These are phyloP conservation scores for Peromyscus polionotus DNA, from an alignment of 2,113 vertebrate genomes.

Conservation along the genomic window DNA sequence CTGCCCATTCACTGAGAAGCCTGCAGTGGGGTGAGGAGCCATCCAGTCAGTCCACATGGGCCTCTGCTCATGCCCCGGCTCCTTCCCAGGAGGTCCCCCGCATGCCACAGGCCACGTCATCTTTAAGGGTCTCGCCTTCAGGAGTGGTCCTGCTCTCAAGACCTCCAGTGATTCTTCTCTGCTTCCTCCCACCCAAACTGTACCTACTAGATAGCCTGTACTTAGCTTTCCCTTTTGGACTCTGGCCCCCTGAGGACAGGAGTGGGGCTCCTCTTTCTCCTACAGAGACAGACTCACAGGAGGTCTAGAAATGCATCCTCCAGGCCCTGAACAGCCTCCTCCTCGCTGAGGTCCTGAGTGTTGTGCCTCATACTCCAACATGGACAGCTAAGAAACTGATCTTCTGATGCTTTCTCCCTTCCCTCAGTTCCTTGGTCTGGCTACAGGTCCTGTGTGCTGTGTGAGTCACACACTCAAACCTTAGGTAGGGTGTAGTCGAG, in stretches of 20 bases:
- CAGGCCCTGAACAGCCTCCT: background rate
- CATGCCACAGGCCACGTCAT: accelerated
- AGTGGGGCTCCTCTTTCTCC: background rate
- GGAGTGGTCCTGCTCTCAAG: background rate
- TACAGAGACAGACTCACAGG: background rate
- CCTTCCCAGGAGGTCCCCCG: too few species aligned
- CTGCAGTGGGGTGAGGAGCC: slow-evolving; percentile 74
- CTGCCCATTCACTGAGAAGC: slow-evolving; percentile 92
- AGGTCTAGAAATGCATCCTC: background rate
- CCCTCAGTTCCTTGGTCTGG: background rate
- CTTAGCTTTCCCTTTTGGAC: background rate
- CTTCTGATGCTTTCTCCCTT: background rate
- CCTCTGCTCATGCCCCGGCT: background rate
- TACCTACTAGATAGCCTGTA: background rate
- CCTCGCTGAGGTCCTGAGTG: background rate
- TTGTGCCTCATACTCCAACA: background rate
- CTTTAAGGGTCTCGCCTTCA: background rate
- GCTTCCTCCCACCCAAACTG: too few species aligned
- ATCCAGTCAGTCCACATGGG: background rate
- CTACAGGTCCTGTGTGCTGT: background rate
- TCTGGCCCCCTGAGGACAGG: background rate
- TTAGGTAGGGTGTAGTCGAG: background rate
- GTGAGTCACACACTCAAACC: background rate
- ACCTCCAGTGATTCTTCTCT: background rate
- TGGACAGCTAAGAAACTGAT: background rate